These are phyloP conservation scores for Lethocerus indicus DNA, from an alignment of 1,140 invertebrate species.

Conservation along the genomic window DNA sequence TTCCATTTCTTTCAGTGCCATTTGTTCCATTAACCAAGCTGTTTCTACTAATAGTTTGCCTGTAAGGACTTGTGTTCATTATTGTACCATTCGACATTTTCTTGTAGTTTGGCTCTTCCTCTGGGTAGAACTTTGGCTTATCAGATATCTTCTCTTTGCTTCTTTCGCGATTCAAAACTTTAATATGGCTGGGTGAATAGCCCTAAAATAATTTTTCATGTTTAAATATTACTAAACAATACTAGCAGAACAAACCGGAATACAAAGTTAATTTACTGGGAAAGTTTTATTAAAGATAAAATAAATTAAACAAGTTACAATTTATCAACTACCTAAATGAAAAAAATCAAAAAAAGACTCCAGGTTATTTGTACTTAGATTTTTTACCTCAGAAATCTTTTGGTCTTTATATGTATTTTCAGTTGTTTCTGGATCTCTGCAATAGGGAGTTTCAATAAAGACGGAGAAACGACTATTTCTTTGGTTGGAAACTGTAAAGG, in stretches of 20 bases:
- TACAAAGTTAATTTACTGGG: not conserved
- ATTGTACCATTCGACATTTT: no score
- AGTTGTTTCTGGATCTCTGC: slow-evolving; percentile 27
- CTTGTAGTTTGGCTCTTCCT: no score
- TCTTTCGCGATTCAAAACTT: no score
- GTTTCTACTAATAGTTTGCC: no score
- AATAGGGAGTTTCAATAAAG: slow-evolving; percentile 31
- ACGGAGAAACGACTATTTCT: slow-evolving; percentile 15
- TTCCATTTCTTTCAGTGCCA: no score
- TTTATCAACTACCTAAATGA: not conserved
- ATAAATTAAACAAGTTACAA: not conserved
- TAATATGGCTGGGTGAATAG: not conserved
- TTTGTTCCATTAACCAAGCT: no score
- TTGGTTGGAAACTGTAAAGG: slow-evolving; percentile 3
- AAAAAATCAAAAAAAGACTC: not conserved
- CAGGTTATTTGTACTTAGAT: not conserved
- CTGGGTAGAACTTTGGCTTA: no score
- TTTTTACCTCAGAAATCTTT: not conserved
- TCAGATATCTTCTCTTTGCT: no score
- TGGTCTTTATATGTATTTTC: slow-evolving; percentile 14
- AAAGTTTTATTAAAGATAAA: not conserved
- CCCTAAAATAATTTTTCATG: not conserved
- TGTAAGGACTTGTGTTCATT: no score
- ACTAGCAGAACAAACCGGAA: not conserved
- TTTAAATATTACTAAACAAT: not conserved